phyloP scores from a whole-genome alignment of 2,888 invertebrate species.

The Hermodice carunculata region DNA sequence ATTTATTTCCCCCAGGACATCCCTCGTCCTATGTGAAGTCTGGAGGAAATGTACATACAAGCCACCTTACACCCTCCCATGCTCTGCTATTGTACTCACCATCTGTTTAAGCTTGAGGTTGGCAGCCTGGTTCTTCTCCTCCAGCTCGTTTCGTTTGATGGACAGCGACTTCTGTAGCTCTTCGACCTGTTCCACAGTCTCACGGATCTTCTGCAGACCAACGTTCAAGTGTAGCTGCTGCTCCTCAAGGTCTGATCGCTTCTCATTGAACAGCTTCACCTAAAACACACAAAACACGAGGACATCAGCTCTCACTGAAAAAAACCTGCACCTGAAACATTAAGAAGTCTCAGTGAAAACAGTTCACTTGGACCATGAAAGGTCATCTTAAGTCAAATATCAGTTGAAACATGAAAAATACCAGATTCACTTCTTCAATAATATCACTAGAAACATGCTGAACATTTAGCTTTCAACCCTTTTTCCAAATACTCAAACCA shows the following conservation, averaged over 20 bases:
- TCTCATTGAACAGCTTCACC: conserved; percentile 95
- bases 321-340: neutral
- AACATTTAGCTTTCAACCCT: too few species aligned
- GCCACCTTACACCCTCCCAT: too few species aligned
- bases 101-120: conserved; percentile 99
- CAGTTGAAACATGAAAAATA: too few species aligned
- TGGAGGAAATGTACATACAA: too few species aligned
- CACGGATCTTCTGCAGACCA: conserved; percentile 97
- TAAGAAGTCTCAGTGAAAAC: neutral
- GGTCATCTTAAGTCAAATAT: too few species aligned
- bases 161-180: conserved; percentile 99
- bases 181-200: conserved; percentile 99
- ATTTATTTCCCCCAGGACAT: too few species aligned
- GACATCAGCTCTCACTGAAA: neutral
- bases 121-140: conserved; percentile 98
- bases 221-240: conserved; percentile 99
- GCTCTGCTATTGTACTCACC: conserved; percentile 73
- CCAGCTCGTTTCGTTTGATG: conserved; percentile 85
- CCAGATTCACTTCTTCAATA: too few species aligned
- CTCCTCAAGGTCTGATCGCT: conserved; percentile 97
- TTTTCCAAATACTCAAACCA: too few species aligned
- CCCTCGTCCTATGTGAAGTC: too few species aligned
- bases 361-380: too few species aligned
- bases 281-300: conserved; percentile 34
- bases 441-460: too few species aligned